Conservation (phyloP, 53 echinoderm and acorn worm species). For the Pentamera pediparva region DNA sequence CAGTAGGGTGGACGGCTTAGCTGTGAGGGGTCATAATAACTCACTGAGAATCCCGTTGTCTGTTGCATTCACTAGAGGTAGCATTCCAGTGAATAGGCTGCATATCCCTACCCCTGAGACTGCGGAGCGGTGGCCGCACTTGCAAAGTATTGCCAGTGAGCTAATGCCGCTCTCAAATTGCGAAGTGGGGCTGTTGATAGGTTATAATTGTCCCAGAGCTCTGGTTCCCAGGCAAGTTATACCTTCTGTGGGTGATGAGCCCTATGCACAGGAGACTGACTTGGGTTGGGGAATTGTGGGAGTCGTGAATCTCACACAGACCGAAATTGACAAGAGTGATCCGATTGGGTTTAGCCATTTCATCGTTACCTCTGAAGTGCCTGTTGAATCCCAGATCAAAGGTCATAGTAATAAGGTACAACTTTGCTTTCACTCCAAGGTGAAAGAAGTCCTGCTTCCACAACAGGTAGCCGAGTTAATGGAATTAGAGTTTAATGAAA, state of each 20-base stretch:
- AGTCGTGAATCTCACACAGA: not conserved
- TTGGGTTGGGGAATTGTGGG: constrained; percentile 16
- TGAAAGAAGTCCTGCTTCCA: not conserved
- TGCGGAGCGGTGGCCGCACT: not conserved
- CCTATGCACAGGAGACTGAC: constrained; percentile 12
- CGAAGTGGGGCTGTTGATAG: constrained; percentile 1
- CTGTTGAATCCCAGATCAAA: not conserved
- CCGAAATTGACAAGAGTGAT: not conserved
- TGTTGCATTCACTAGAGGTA: not conserved
- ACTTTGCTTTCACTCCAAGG: not conserved
- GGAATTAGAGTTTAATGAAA: constrained; percentile 8
- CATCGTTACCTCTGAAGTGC: not conserved
- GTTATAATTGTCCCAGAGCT: constrained; percentile 5
- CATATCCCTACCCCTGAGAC: constrained; percentile 3
- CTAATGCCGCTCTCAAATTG: not conserved
- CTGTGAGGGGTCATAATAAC: not conserved
- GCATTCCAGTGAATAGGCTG: not conserved
- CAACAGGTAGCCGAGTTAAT: not conserved
- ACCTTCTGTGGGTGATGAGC: not conserved
- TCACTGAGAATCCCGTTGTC: not conserved
- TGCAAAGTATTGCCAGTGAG: not conserved
- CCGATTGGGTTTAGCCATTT: not conserved
- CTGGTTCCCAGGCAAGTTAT: not conserved
- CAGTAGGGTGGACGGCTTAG: not conserved
- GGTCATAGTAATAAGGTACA: not conserved